Percentiles rank a stretch among this genome's conserved stretches.
Conservation (phyloP, 2,113 vertebrate genomes). For the Oplegnathus fasciatus region DNA sequence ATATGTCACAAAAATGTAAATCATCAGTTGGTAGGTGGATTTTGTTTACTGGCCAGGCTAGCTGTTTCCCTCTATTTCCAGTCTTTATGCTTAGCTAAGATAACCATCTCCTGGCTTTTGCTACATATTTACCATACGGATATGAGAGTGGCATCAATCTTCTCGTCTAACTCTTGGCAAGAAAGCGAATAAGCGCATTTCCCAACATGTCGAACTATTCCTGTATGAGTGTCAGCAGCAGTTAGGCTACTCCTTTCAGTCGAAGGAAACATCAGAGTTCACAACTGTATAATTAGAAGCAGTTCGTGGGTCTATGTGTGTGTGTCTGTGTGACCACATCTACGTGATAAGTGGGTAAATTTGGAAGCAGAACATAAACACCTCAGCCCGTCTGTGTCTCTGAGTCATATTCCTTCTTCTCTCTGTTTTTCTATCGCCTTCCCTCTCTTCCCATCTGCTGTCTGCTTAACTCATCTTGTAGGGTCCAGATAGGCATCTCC, state of each 20-base stretch:
- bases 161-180: background rate
- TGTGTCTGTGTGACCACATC: constrained; percentile 8
- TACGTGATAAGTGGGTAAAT: constrained; percentile 31
- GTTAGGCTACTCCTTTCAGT: background rate
- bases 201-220: background rate
- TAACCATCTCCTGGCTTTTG: background rate
- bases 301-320: constrained; percentile 14
- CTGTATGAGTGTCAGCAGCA: background rate
- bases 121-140: background rate
- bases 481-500: constrained; percentile 77
- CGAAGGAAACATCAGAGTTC: background rate
- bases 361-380: constrained; percentile 50
- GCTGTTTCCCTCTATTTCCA: too few species aligned
- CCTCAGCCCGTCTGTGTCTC: constrained; percentile 29
- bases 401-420: constrained; percentile 39
- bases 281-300: background rate
- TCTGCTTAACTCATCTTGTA: constrained; percentile 64
- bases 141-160: background rate
- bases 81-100: background rate
- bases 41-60: too few species aligned
- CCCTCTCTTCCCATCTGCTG: constrained; percentile 43
- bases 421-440: constrained; percentile 14
- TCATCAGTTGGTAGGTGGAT: background rate
- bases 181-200: background rate
- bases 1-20: too few species aligned